Evolutionary conservation across 2,113 vertebrate genomes (phyloP), one percentile per base, ranked within the genome.

Genomic region (Atractosteus spatula): DNA sequence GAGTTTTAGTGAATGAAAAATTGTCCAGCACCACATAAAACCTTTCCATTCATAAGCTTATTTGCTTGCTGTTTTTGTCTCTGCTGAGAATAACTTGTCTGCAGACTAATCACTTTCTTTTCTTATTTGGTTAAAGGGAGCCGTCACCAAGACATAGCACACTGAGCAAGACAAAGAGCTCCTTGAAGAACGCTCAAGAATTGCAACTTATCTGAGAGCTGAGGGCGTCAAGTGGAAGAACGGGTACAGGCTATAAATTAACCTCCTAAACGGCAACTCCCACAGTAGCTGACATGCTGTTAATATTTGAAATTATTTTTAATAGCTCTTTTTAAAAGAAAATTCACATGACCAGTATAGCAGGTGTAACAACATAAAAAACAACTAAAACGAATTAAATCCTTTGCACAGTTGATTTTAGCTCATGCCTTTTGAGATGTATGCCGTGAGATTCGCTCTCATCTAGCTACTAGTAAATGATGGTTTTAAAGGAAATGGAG

Each of bases 201-300:
- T 83, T 79, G 3, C 79, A 74, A 47, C 71, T 83, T 41, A 65
- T 65, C 62, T 65, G 29, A 65, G n/a, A 41, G 5, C 62, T 29
- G 17, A 11, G 41, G 29, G 62, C n/a, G n/a, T 41, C 7, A 65
- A 8, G n/a, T 65, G 29, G 29, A 16, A 65, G 29, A 7, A 5
- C 29, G 6, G 3, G 29, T 29, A 65, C 47, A 51, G 47, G 47
- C 47, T 7, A 51, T 51, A 51, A 41, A 65, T 65, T 65, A 13
- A 29, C 16, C 62, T 41, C 7, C 6, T 41, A 65, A 11, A 65
- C 10, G 17, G 29, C 17, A 65, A 3, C 3, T 41, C 4, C 47
- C 47, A 51, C 5, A 51, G 10, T 7, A 29, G 29, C 29, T 29
- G 29, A 29, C 29, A 29, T 29, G 29, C 29, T 29, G 29, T 29